These are phyloP conservation scores for Latrodectus hesperus DNA, from an alignment of 2,888 invertebrate genomes.

Conservation along the genomic window DNA sequence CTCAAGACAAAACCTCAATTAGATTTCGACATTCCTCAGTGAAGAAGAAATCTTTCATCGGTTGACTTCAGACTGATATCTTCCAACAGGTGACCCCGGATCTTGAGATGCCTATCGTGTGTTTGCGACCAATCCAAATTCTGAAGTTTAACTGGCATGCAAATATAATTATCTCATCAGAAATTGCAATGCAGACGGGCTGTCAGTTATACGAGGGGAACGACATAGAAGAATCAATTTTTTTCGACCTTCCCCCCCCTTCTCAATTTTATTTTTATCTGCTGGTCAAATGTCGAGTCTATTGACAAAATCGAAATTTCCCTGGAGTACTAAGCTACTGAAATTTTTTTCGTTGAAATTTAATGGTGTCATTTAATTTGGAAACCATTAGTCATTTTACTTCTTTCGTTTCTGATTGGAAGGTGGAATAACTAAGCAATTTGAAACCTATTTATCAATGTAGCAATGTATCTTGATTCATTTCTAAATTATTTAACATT, in stretches of 20 bases:
- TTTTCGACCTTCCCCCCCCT: background rate
- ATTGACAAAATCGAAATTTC: too few species aligned
- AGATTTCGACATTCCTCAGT: background rate
- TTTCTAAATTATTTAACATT: too few species aligned
- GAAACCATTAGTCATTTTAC: too few species aligned
- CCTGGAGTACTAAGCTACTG: too few species aligned
- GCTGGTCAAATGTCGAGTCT: too few species aligned
- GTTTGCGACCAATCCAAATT: background rate
- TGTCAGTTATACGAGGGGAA: background rate
- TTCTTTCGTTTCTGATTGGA: too few species aligned
- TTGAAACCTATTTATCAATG: too few species aligned
- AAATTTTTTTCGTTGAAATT: too few species aligned
- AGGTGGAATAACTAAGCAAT: too few species aligned
- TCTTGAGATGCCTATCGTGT: background rate
- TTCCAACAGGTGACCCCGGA: background rate
- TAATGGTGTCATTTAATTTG: too few species aligned
- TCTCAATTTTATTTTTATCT: too few species aligned
- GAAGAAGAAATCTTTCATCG: background rate
- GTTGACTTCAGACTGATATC: background rate
- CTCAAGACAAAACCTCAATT: background rate
- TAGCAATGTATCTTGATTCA: too few species aligned
- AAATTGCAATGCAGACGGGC: background rate
- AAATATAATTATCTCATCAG: slow-evolving; percentile 51
- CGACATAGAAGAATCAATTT: background rate
- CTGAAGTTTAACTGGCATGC: slow-evolving; percentile 35